Percentiles rank a stretch among this genome's conserved stretches.
phyloP scores from a whole-genome alignment of 2,113 vertebrate species.

The Micronycteris hirsuta region DNA sequence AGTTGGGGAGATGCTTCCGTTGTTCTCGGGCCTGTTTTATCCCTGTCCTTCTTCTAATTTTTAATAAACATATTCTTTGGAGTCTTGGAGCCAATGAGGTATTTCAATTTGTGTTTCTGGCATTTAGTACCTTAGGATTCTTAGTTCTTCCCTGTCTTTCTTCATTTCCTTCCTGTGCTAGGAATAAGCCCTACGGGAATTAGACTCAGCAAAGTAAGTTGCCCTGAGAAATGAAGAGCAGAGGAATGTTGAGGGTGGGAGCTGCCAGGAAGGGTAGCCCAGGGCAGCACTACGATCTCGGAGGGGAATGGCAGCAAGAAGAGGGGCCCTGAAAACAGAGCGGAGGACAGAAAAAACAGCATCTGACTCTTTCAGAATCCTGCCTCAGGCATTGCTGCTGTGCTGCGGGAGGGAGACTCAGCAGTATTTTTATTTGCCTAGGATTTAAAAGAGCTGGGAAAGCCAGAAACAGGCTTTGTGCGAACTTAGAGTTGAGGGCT shows the following conservation, averaged over 20 bases:
- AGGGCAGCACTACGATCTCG: not conserved
- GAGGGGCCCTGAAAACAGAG: not conserved
- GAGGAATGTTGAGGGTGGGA: not conserved
- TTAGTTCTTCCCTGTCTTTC: not conserved
- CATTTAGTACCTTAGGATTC: not conserved
- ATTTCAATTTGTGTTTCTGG: not conserved
- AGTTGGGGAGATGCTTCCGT: not conserved
- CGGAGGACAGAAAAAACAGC: not conserved
- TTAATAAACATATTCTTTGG: not conserved
- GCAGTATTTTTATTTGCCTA: not conserved
- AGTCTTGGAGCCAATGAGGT: not conserved
- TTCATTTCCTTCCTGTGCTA: not conserved
- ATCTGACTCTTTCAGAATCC: not conserved
- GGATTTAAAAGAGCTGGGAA: not conserved
- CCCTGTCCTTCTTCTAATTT: not conserved
- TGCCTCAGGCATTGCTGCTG: not conserved
- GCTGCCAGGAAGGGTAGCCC: not conserved
- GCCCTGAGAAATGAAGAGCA: not conserved
- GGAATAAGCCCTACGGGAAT: not conserved
- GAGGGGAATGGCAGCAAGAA: accelerated
- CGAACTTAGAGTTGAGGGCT: not conserved
- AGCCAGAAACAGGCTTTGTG: not conserved
- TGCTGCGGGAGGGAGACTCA: not conserved
- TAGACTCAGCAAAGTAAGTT: not conserved
- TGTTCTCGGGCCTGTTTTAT: not conserved